Percentiles rank a stretch among this genome's conserved stretches.
phyloP scores from a whole-genome alignment of 2,113 vertebrate species.

The Thryonomys swinderianus region DNA sequence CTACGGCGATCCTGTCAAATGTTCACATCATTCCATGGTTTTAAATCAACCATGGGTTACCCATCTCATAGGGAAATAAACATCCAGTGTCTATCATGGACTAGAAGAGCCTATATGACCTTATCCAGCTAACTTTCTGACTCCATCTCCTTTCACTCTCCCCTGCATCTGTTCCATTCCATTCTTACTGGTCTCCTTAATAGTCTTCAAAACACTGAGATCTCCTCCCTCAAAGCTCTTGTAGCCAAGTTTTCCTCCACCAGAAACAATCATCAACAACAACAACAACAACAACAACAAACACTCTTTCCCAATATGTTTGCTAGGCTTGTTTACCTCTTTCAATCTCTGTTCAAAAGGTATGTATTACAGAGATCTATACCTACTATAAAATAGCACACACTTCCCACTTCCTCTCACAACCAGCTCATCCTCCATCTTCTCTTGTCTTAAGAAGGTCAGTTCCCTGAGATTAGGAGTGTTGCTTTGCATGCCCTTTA shows the following conservation, averaged over 20 bases:
- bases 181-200: background rate
- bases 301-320: background rate
- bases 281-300: background rate
- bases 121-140: background rate
- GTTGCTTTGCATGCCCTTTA: background rate
- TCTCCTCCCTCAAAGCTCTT: background rate
- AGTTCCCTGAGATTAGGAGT: background rate
- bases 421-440: background rate
- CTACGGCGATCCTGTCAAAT: background rate
- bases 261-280: background rate
- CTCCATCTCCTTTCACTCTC: background rate
- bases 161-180: background rate
- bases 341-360: conserved; percentile 9
- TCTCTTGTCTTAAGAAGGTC: background rate
- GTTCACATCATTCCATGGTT: background rate
- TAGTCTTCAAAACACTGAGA: background rate
- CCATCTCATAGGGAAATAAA: background rate
- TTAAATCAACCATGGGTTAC: background rate
- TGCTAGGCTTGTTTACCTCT: background rate
- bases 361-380: background rate
- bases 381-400: background rate
- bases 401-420: background rate
- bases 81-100: background rate
- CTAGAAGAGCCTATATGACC: background rate
- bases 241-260: background rate